Evolutionary conservation across 2,797 vertebrate genomes (phyloP).

Genomic region (Sibirionetta formosa): DNA sequence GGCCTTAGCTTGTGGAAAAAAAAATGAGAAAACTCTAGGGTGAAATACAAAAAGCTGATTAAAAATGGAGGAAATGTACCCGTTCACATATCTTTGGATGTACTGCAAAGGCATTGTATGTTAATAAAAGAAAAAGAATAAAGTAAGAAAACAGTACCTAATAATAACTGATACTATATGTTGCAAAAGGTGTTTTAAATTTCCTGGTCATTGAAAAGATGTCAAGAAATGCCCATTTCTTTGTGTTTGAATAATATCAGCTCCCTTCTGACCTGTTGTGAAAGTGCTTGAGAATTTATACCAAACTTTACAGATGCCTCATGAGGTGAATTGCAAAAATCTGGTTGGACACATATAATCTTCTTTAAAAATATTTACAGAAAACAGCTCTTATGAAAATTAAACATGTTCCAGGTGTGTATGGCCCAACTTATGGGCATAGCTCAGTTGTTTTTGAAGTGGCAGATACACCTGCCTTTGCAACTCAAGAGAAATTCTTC

Average conservation of each 20-base stretch:
- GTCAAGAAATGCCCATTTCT: constrained; percentile 52
- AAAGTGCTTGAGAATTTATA: constrained; percentile 64
- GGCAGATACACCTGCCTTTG: constrained; percentile 61
- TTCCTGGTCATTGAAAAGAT: constrained; percentile 72
- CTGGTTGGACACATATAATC: constrained; percentile 61
- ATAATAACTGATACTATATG: constrained; percentile 52
- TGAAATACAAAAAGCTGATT: constrained; percentile 66
- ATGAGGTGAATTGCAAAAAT: constrained; percentile 66
- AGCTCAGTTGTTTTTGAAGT: constrained; percentile 50
- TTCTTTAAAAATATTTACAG: constrained; percentile 72
- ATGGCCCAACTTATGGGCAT: constrained; percentile 19
- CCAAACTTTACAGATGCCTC: constrained; percentile 53
- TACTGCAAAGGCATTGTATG: constrained; percentile 59
- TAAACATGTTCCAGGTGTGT: constrained; percentile 79
- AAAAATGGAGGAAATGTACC: constrained; percentile 63
- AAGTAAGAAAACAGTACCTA: constrained; percentile 74
- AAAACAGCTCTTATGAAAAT: constrained; percentile 72
- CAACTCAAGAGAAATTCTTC: constrained; percentile 43
- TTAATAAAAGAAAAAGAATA: constrained; percentile 74
- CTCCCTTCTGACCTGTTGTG: constrained; percentile 67
- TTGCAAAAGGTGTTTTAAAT: constrained; percentile 75
- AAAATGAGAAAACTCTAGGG: not conserved
- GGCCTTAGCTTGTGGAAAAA: constrained; percentile 1
- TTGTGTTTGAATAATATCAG: constrained; percentile 57
- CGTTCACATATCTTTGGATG: constrained; percentile 52